These are phyloP conservation scores for Portunus trituberculatus DNA, from an alignment of 1,140 invertebrate genomes.

Conservation along the genomic window DNA sequence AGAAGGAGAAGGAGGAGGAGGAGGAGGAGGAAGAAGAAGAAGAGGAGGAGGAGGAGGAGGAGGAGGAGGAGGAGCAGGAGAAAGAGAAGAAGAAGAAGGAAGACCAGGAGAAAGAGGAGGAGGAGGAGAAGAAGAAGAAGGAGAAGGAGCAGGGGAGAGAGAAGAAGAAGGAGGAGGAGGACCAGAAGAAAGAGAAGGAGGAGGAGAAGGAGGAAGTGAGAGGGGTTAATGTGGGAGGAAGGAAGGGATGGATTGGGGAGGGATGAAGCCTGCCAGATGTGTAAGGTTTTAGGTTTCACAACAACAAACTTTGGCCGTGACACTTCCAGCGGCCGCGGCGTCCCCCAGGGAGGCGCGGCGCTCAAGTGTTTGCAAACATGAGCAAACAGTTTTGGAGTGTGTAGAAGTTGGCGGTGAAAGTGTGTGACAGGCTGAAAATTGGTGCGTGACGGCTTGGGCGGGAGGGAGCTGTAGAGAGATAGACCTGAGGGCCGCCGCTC, in stretches of 20 bases:
- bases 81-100: neutral
- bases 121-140: too few relatives aligned
- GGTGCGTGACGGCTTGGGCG: neutral
- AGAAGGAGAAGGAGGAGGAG: neutral
- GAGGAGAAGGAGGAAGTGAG: neutral
- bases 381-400: slow-evolving; percentile 22
- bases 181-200: neutral
- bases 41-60: neutral
- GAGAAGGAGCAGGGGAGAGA: too few relatives aligned
- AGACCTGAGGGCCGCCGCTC: neutral
- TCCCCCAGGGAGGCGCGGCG: neutral
- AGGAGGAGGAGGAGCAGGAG: neutral
- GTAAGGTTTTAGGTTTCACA: neutral
- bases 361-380: slow-evolving; percentile 22
- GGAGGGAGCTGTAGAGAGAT: neutral
- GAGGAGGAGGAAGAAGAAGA: neutral
- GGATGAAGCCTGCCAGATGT: neutral
- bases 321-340: neutral
- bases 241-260: neutral
- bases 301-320: slow-evolving; percentile 4
- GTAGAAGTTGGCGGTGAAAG: neutral
- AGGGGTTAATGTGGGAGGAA: neutral
- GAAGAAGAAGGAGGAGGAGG: neutral
- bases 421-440: slow-evolving; percentile 22
- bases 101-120: neutral